These are phyloP conservation scores for Forbesichthys agassizii DNA, from an alignment of 2,113 vertebrate genomes.

Conservation along the genomic window DNA sequence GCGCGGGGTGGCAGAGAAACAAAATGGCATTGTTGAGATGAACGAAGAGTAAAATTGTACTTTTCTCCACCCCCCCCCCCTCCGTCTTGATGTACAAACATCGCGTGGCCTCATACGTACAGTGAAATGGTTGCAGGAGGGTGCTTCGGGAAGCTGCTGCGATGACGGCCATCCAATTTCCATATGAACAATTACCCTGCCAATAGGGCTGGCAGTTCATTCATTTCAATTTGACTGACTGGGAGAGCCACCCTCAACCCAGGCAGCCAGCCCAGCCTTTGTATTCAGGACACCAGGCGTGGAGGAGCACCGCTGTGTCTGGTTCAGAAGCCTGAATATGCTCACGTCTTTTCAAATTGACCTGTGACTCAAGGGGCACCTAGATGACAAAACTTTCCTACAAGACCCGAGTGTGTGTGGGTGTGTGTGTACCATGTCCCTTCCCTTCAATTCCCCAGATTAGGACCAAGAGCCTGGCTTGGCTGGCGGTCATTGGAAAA, in stretches of 20 bases:
- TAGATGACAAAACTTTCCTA: conserved; percentile 17
- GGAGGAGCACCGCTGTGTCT: conserved; percentile 37
- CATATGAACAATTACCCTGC: conserved; percentile 79
- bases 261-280: conserved; percentile 55
- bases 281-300: conserved; percentile 46
- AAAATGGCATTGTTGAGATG: conserved; percentile 49
- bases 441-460: too few species aligned
- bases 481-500: too few species aligned
- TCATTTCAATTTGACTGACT: conserved; percentile 80
- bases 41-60: conserved; percentile 40
- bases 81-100: background rate
- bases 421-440: too few species aligned
- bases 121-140: conserved; percentile 30
- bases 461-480: too few species aligned
- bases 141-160: conserved; percentile 55
- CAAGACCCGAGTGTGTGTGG: background rate
- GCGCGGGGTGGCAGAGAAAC: conserved; percentile 19
- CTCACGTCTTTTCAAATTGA: background rate
- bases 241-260: conserved; percentile 46
- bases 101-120: background rate
- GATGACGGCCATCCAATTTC: conserved; percentile 75
- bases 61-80: conserved; percentile 23
- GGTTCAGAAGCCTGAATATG: conserved; percentile 51
- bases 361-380: conserved; percentile 35
- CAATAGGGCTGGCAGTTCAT: conserved; percentile 76